phyloP scores from a whole-genome alignment of 2,113 vertebrate genomes.

The Ophiodon elongatus region DNA sequence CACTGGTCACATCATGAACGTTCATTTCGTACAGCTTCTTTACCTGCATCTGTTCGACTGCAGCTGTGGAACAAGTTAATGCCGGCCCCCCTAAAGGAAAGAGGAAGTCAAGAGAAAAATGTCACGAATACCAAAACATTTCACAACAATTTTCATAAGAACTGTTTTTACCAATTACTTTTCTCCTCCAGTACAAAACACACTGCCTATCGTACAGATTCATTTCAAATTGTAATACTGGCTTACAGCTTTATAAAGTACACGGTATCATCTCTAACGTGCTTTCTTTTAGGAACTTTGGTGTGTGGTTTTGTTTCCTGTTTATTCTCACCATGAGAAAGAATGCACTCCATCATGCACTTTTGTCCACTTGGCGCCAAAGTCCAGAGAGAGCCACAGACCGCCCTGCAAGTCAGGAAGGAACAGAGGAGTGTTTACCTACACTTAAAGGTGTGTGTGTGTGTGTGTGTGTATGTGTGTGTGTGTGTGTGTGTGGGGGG shows the following conservation, averaged over 20 bases:
- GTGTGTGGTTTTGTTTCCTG: conserved; percentile 26
- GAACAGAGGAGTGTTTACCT: conserved; percentile 63
- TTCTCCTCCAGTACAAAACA: not conserved
- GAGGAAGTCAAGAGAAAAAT: conserved; percentile 35
- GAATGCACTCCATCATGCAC: conserved; percentile 84
- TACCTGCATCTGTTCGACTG: conserved; percentile 80
- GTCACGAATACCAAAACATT: conserved; percentile 19
- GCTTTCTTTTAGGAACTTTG: not conserved
- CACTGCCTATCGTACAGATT: not conserved
- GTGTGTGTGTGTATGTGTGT: conserved; percentile 27
- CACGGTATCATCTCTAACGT: not conserved
- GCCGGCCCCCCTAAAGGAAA: conserved; percentile 80
- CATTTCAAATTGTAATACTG: not conserved
- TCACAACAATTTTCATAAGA: conserved; percentile 4
- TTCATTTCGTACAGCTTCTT: not conserved
- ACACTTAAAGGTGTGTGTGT: conserved; percentile 55
- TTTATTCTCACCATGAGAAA: conserved; percentile 84
- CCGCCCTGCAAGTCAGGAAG: conserved; percentile 69
- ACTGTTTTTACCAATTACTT: not conserved
- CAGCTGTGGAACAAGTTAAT: conserved; percentile 83
- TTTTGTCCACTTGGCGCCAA: conserved; percentile 83
- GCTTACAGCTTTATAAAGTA: not conserved
- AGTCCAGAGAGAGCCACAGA: conserved; percentile 86
- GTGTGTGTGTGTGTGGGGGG: not conserved
- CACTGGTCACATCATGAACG: not conserved